Evolutionary conservation across 2,888 invertebrate genomes (phyloP), one percentile per base, ranked within the genome.

Genomic region (Marronus borbonicus): DNA sequence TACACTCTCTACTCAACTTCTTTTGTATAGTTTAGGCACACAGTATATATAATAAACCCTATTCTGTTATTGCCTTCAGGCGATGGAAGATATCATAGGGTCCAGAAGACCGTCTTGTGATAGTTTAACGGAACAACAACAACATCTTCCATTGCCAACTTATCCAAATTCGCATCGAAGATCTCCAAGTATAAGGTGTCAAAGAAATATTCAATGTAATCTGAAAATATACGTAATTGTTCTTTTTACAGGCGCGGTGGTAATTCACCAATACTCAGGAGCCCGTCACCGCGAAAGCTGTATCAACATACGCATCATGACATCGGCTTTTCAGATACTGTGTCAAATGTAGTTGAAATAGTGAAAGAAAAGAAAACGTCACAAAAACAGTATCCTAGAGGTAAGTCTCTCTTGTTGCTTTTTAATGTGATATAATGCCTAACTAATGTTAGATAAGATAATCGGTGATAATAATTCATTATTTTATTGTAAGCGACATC

Each of bases 291-390:
- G 86, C 90, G 94, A 85, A 83, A 88, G 82, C 84, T 88, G 83
- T 90, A 92, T 88, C 88, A 86, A n/a, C 93, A 93, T 88, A 93
- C 94, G 88, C 94, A 95, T 89, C 96, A 97, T 89, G 97, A 97
- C 90, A 95, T 97, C 87, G 98, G 98, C 76, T 98, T 98, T 91
- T 98, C 98, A 86, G 97, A 98, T 89, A 98, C 98, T 82, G 98
- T 98, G 86, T 95, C 96, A 88, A 97, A 98, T 90, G 96, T 98
- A 88, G 97, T 98, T 87, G 98, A 98, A 90, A 96, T 97, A 89
- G 97, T 97, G 83, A 96, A 97, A 86, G 96, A 95, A 87, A 92
- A 93, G 83, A 90, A 92, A 84, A 88, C 89, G 64, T 89, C 90
- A 81, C 89, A 90, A 84, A 89, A 89, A 81, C 89, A 89, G 85